phyloP scores from a whole-genome alignment of 2,888 invertebrate genomes.

The Polydrusus cervinus region DNA sequence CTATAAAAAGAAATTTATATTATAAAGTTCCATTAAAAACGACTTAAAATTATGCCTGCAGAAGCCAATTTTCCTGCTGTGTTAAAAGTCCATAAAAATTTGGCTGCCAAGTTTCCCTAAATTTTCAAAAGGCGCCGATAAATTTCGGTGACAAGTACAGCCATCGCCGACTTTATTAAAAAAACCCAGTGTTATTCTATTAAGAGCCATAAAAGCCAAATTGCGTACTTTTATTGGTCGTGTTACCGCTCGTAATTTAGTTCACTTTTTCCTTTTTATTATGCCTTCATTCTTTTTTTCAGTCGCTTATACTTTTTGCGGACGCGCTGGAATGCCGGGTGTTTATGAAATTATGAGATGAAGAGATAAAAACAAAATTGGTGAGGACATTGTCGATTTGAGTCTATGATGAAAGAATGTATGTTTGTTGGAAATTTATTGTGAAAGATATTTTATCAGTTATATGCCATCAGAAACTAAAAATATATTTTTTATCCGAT shows the following conservation, averaged over 20 bases:
- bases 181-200: constrained; percentile 51
- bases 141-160: constrained; percentile 53
- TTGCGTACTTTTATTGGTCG: constrained; percentile 51
- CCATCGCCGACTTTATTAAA: constrained; percentile 53
- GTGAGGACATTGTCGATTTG: neutral
- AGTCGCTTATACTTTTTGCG: constrained; percentile 12
- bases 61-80: constrained; percentile 23
- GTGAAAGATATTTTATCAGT: no score
- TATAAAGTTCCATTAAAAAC: neutral
- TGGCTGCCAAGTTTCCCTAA: constrained; percentile 36
- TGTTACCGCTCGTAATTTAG: constrained; percentile 41
- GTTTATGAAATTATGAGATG: constrained; percentile 30
- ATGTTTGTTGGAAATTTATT: neutral
- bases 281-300: constrained; percentile 20
- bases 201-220: constrained; percentile 51
- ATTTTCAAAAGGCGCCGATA: constrained; percentile 42
- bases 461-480: no score
- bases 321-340: constrained; percentile 25
- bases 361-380: constrained; percentile 27
- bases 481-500: no score
- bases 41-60: constrained; percentile 3
- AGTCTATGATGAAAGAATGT: neutral
- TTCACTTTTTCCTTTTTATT: constrained; percentile 39
- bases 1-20: no score
- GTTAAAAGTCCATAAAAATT: constrained; percentile 36